Evolutionary conservation across 2,888 invertebrate species (phyloP).

Genomic region (Lottia gigantea): DNA sequence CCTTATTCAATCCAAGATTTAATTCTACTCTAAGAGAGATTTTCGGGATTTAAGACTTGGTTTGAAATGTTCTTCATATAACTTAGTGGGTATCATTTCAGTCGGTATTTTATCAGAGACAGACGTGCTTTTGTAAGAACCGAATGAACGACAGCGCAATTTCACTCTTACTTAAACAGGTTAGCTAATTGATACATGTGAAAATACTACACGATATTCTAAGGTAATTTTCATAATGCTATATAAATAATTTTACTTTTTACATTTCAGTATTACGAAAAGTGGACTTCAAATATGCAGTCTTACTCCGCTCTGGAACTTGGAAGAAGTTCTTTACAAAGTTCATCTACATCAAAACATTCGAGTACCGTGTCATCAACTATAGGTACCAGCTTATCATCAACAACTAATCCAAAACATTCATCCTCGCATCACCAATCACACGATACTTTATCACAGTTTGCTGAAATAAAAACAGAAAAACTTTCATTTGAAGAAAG

Average conservation of each 20-base stretch:
- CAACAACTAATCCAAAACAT: not conserved
- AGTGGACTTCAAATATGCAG: slow-evolving; percentile 7
- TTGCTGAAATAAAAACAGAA: slow-evolving; percentile 7
- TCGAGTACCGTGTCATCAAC: not conserved
- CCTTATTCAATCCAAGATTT: slow-evolving; percentile 24
- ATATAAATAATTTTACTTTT: not conserved
- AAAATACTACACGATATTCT: too few species aligned
- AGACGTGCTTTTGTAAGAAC: slow-evolving; percentile 7
- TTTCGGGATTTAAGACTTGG: slow-evolving; percentile 10
- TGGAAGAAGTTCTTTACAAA: not conserved
- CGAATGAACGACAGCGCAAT: slow-evolving; percentile 6
- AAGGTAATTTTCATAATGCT: too few species aligned
- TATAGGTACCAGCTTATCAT: not conserved
- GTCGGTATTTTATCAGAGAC: not conserved
- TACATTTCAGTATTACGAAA: not conserved
- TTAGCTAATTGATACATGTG: not conserved
- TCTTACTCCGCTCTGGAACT: not conserved
- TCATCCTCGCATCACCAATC: not conserved
- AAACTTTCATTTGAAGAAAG: slow-evolving; percentile 7
- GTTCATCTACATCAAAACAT: not conserved
- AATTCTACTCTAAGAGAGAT: slow-evolving; percentile 17
- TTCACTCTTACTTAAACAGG: not conserved
- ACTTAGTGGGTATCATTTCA: not conserved
- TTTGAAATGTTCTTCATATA: slow-evolving; percentile 2
- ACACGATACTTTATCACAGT: not conserved